These are phyloP conservation scores for Anguilla rostrata DNA, from an alignment of 2,113 vertebrate genomes.

Conservation along the genomic window DNA sequence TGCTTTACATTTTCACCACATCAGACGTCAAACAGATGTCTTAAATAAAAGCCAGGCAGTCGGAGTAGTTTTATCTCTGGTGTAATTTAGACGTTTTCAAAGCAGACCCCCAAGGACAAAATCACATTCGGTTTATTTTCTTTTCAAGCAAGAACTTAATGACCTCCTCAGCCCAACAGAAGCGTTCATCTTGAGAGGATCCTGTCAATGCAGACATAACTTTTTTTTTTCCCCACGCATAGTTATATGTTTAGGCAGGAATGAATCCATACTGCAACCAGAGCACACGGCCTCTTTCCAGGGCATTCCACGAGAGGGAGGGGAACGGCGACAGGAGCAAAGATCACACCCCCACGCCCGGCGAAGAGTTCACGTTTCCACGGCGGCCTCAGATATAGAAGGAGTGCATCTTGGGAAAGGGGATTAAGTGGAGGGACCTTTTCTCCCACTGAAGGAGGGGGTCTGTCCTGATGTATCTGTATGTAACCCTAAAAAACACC, in stretches of 20 bases:
- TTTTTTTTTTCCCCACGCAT: background rate
- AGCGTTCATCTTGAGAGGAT: background rate
- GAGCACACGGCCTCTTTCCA: background rate
- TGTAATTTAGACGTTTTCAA: background rate
- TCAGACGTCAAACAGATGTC: background rate
- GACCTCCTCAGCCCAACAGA: background rate
- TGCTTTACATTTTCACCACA: background rate
- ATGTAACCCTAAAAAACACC: no score
- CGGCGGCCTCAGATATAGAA: background rate
- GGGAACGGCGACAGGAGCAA: background rate
- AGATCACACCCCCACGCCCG: background rate
- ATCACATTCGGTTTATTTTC: background rate
- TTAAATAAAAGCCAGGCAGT: background rate
- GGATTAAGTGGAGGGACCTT: background rate
- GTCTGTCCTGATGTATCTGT: background rate
- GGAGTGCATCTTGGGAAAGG: no score
- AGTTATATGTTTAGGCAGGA: background rate
- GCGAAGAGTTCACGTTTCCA: background rate
- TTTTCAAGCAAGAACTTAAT: background rate
- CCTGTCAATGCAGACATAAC: background rate
- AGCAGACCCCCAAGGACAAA: background rate
- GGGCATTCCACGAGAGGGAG: background rate
- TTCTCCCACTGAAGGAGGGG: background rate
- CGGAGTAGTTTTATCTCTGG: background rate
- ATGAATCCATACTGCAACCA: background rate